Conservation (phyloP, 2,113 vertebrate genomes). For the Kobus ellipsiprymnus region DNA sequence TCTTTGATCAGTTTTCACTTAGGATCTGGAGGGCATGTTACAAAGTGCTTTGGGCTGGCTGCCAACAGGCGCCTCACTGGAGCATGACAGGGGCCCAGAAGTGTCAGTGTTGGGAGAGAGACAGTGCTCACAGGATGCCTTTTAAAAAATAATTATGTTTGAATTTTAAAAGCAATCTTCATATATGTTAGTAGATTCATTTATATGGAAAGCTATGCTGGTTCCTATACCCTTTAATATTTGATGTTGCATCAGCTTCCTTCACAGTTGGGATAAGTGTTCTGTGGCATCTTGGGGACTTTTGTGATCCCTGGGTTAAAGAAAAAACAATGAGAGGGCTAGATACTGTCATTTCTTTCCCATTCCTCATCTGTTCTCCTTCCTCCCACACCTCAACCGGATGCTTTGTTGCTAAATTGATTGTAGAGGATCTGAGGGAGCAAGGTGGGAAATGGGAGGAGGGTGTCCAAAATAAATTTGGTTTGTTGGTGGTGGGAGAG, state of each 20-base stretch:
- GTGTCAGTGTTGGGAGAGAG: constrained; percentile 25
- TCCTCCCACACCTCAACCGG: neutral
- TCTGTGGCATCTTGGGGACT: neutral
- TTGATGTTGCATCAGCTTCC: constrained; percentile 11
- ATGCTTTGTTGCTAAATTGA: neutral
- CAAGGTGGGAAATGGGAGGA: neutral
- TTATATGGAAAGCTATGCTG: constrained; percentile 68
- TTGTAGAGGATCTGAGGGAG: neutral
- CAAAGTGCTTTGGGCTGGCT: constrained; percentile 71
- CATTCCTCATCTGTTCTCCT: neutral
- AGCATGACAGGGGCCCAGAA: constrained; percentile 53
- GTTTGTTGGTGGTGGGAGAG: neutral
- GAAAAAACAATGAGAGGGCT: neutral
- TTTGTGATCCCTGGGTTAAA: neutral
- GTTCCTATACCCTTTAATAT: constrained; percentile 52
- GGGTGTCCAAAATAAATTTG: neutral
- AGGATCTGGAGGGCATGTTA: constrained; percentile 61
- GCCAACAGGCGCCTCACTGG: constrained; percentile 61
- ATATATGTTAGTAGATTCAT: constrained; percentile 62
- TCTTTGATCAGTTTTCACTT: constrained; percentile 68
- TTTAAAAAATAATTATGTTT: constrained; percentile 69
- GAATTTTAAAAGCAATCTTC: constrained; percentile 70
- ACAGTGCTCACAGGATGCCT: constrained; percentile 34
- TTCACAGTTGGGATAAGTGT: neutral
- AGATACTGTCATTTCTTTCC: neutral